A percentile compares a stretch with the other conserved stretches of the same genome.
These are phyloP conservation scores for Xiphophorus maculatus DNA, from an alignment of 2,113 vertebrate species.

Conservation along the genomic window DNA sequence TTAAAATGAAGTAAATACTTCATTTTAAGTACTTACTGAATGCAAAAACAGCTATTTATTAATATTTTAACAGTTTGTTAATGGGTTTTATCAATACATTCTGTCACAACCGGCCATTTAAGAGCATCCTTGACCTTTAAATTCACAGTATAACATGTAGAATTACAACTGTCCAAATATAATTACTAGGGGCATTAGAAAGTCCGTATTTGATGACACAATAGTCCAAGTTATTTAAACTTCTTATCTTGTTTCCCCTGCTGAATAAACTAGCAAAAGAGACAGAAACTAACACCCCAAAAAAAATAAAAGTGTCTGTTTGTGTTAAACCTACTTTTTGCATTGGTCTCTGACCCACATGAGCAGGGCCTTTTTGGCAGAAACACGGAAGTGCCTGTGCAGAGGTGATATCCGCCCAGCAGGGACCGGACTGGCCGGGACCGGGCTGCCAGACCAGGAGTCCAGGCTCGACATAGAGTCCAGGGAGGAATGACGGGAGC, in stretches of 20 bases:
- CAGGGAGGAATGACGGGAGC: constrained; percentile 79
- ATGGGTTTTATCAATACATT: no score
- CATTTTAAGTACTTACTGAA: no score
- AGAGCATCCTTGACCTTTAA: no score
- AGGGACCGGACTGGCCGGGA: constrained; percentile 57
- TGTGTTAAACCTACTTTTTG: constrained; percentile 71
- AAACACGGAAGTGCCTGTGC: constrained; percentile 67
- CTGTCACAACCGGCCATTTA: no score
- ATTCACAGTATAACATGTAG: not conserved
- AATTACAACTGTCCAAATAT: not conserved
- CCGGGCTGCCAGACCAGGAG: constrained; percentile 76
- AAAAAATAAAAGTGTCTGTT: not conserved
- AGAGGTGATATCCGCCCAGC: constrained; percentile 65
- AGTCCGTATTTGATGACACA: not conserved
- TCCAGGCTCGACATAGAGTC: constrained; percentile 72
- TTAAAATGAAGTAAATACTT: no score
- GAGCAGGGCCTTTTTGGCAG: constrained; percentile 88
- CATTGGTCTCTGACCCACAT: constrained; percentile 91
- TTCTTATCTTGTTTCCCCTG: not conserved
- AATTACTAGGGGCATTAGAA: not conserved
- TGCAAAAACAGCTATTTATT: no score
- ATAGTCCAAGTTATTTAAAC: not conserved
- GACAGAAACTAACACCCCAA: not conserved
- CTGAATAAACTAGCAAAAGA: not conserved
- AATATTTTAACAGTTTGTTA: no score